Percentiles rank a stretch among this genome's conserved stretches.
These are phyloP conservation scores for Pantherophis vulpinus DNA, from an alignment of 2,797 vertebrate genomes.

Conservation along the genomic window DNA sequence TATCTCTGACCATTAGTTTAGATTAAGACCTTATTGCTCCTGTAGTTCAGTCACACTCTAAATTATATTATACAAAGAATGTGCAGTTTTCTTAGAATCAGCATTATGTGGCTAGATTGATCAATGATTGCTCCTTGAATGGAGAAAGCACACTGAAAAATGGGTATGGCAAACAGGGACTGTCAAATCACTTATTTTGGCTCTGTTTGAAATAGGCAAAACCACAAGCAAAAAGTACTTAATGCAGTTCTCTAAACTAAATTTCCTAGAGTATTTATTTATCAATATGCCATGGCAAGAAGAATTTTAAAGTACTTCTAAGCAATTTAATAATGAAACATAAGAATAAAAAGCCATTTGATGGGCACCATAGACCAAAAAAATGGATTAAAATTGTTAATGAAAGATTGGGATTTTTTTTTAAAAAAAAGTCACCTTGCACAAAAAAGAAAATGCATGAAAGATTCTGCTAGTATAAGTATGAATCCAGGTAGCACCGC, in stretches of 20 bases:
- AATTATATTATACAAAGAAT: neutral
- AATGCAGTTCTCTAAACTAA: neutral
- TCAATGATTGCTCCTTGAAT: neutral
- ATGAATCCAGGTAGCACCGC: neutral
- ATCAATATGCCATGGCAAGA: neutral
- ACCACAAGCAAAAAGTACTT: neutral
- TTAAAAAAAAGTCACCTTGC: neutral
- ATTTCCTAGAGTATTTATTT: neutral
- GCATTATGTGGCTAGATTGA: neutral
- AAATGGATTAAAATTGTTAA: neutral
- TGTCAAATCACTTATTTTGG: neutral
- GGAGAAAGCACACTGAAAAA: neutral
- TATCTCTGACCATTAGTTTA: neutral
- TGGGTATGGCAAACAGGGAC: neutral
- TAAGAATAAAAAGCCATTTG: neutral
- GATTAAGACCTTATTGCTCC: neutral
- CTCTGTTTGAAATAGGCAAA: neutral
- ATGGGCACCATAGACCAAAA: neutral
- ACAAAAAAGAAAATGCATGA: neutral
- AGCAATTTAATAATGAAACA: neutral
- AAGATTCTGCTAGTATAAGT: neutral
- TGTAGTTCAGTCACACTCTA: neutral
- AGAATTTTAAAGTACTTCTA: neutral
- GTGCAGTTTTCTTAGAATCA: neutral
- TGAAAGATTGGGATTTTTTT: neutral